These are phyloP conservation scores for Aleiodes testaceus DNA, from an alignment of 2,888 invertebrate genomes.

Conservation along the genomic window DNA sequence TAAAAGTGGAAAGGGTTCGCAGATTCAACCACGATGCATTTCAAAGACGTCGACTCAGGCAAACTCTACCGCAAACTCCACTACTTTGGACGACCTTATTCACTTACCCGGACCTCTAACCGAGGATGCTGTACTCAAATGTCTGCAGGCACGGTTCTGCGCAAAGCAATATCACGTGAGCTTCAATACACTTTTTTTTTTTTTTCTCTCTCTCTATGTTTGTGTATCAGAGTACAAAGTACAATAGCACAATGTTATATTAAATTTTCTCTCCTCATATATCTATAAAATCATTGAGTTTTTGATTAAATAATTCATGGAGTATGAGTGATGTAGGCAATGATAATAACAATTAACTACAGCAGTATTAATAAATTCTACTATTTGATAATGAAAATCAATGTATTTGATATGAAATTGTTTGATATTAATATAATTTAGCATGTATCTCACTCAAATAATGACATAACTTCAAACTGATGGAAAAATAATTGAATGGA, in stretches of 20 bases:
- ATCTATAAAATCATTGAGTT: neutral
- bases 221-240: neutral
- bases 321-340: conserved; percentile 1
- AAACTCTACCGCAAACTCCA: conserved; percentile 62
- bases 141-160: conserved; percentile 91
- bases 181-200: conserved; percentile 27
- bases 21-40: conserved; percentile 61
- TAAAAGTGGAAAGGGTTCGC: conserved; percentile 65
- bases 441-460: neutral
- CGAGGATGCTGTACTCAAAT: conserved; percentile 93
- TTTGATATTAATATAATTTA: neutral
- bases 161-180: conserved; percentile 92
- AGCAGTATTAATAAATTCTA: neutral
- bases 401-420: neutral
- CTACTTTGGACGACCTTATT: conserved; percentile 90
- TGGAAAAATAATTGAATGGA: no score
- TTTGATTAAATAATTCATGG: neutral
- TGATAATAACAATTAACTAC: no score
- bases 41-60: conserved; percentile 54
- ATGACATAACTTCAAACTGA: no score
- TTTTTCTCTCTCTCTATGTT: neutral
- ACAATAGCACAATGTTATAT: neutral
- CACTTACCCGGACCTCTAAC: conserved; percentile 94
- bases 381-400: conserved; percentile 8
- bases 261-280: neutral